phyloP scores from a whole-genome alignment of 2,113 vertebrate species.

The Embiotoca jacksoni region DNA sequence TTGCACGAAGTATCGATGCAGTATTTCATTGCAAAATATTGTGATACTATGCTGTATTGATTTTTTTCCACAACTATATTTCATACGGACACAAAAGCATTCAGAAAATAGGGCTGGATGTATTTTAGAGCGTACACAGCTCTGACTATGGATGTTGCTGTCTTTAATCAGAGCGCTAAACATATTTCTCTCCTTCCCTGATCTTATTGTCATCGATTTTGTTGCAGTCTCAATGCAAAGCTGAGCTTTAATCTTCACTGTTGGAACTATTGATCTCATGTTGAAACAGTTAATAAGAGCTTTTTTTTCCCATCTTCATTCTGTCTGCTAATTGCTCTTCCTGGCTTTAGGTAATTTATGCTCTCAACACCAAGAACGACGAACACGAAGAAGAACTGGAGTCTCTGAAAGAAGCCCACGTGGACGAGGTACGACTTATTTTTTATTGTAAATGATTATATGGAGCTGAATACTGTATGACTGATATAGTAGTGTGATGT shows the following conservation, averaged over 20 bases:
- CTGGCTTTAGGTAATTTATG: slow-evolving; percentile 93
- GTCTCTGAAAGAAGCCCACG: slow-evolving; percentile 94
- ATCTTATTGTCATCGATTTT: slow-evolving; percentile 34
- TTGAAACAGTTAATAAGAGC: slow-evolving; percentile 24
- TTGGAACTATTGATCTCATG: slow-evolving; percentile 32
- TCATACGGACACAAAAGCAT: not conserved
- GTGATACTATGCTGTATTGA: no score
- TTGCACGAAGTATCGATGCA: no score
- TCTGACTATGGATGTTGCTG: not conserved
- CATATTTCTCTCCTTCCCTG: not conserved
- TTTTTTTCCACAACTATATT: no score
- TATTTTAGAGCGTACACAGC: not conserved
- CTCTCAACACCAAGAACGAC: slow-evolving; percentile 98
- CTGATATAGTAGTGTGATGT: no score
- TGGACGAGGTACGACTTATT: slow-evolving; percentile 89
- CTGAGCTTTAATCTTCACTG: not conserved
- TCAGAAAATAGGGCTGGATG: not conserved
- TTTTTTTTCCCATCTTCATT: not conserved
- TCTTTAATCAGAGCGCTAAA: slow-evolving; percentile 13
- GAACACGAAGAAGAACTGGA: slow-evolving; percentile 96
- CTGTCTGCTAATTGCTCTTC: not conserved
- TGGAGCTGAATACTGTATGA: no score
- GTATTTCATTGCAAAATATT: no score
- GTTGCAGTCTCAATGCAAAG: slow-evolving; percentile 14
- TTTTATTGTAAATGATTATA: no score